Base-by-base conservation (phyloP, 2,888 invertebrate genomes). In the Microctonus hyperodae region DNA sequence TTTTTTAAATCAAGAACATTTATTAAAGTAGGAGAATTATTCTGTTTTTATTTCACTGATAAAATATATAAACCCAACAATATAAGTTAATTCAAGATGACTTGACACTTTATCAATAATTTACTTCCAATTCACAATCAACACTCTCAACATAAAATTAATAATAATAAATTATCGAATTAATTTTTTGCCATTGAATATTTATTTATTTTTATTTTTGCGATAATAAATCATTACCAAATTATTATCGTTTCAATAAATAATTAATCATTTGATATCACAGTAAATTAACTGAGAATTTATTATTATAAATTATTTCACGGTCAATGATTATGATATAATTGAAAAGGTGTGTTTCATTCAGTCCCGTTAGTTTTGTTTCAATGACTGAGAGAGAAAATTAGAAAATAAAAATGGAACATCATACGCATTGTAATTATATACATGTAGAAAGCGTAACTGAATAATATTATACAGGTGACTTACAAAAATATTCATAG, bases 41-140 rank as follows among this genome's bases (percentile, higher is more conserved):
- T n/a, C n/a, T n/a, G n/a, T n/a, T n/a, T n/a, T n/a, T n/a, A n/a
- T n/a, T n/a, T n/a, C n/a, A n/a, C 59, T 53, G 63, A 63, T 63
- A 63, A 10, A 40, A 16, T 63, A 55, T 65, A n/a, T n/a, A n/a
- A n/a, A n/a, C n/a, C n/a, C n/a, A 60, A 48, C 31, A 60, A 48
- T 31, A 35, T 37, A n/a, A 20, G 44, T 33, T 50, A 33, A 7
- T 53, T 40, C 10, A 10, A 20, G 16, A 31, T 23, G 51, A 35
- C 53, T 55, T 22, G 53, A 4, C 22, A 5, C 25, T 40, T 40
- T 11, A 23, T 16, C 22, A 51, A 23, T 23, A 37, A 37, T 33
- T 44, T 16, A 44, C 16, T 44, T 35, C 31, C 37, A 37, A 23
- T 37, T 13, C 22, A 57, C 23, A 22, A 23, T 37, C 37, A n/a